Evolutionary conservation across 2,797 vertebrate genomes (phyloP), one percentile per base, ranked within the genome.

Genomic region (Eulemur rubriventer): DNA sequence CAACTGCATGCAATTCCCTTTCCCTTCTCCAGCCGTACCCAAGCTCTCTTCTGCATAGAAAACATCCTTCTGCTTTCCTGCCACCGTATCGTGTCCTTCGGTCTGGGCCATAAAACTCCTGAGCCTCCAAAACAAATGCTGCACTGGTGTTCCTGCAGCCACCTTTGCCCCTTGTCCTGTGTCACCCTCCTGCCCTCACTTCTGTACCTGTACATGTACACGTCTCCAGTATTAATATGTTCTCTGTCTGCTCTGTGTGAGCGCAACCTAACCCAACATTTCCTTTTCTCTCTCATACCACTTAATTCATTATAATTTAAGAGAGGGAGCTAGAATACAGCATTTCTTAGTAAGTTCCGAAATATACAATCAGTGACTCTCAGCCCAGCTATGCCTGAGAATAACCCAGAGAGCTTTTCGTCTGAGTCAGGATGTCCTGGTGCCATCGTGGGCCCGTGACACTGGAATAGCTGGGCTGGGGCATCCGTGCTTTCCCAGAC

Each of bases 211-310:
- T 16, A 4, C 16, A 61, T 69, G 55, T 78, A 26, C 55, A 57
- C 1, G 43, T 67, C 14, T n/a, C 55, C 20, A 6, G 48, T 13
- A 1, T 24, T 55, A 38, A 17, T n/a, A 12, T 52, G 9, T 33
- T 85, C 67, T 90, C 28, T 33, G n/a, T 76, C 67, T 73, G 73
- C 16, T 85, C 67, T 90, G 22, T 33, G n/a, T 76, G 59, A 83
- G 73, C 16, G 10, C 30, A 52, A 4, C 17, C 57, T 84, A 82
- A 80, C 35, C 57, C 50, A 9, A 26, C n/a, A 52, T 73, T 89
- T 69, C 14, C 67, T 73, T 83, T 38, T 57, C 41, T 59, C 28
- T 35, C 46, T 82, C 33, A 4, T 63, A 18, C 9, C 65, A 30
- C n/a, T 59, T 38, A 61, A 30, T 72, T 65, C 48, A 59, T 73